Conservation (phyloP, 1,140 invertebrate genomes). For the Helicoverpa armigera region DNA sequence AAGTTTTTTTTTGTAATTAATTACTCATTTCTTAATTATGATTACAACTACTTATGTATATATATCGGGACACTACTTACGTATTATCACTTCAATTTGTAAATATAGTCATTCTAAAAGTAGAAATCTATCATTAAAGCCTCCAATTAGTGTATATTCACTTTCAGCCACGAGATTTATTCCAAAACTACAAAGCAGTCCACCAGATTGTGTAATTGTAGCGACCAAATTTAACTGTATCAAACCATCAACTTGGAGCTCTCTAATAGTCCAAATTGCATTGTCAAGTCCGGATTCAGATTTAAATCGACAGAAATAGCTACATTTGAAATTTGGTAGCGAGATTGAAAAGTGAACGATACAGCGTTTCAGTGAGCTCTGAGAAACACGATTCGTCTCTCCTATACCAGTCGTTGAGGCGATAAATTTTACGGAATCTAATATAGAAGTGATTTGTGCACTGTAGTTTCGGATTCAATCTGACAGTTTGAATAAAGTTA, state of each 20-base stretch:
- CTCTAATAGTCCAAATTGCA: slow-evolving; percentile 23
- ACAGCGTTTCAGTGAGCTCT: slow-evolving; percentile 49
- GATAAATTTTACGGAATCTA: slow-evolving; percentile 64
- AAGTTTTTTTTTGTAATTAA: no score
- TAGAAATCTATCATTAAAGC: no score
- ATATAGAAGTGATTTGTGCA: slow-evolving; percentile 65
- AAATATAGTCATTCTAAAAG: no score
- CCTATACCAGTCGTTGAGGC: slow-evolving; percentile 57
- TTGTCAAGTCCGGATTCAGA: slow-evolving; percentile 21
- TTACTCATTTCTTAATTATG: no score
- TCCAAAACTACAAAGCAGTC: background rate
- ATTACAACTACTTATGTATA: no score
- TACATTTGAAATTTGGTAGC: slow-evolving; percentile 38
- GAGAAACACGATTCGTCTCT: slow-evolving; percentile 59
- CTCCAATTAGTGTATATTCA: background rate
- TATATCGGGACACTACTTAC: no score
- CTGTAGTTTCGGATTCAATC: slow-evolving; percentile 55
- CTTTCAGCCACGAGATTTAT: background rate
- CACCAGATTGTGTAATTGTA: background rate
- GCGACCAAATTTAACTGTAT: background rate
- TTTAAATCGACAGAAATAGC: slow-evolving; percentile 44
- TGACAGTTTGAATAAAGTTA: slow-evolving; percentile 54
- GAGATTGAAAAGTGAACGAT: slow-evolving; percentile 47
- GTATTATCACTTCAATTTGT: no score
- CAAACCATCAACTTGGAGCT: background rate